A percentile compares a stretch with the other conserved stretches of the same genome.
phyloP scores from a whole-genome alignment of 2,888 invertebrate genomes.

The Luperina testacea region DNA sequence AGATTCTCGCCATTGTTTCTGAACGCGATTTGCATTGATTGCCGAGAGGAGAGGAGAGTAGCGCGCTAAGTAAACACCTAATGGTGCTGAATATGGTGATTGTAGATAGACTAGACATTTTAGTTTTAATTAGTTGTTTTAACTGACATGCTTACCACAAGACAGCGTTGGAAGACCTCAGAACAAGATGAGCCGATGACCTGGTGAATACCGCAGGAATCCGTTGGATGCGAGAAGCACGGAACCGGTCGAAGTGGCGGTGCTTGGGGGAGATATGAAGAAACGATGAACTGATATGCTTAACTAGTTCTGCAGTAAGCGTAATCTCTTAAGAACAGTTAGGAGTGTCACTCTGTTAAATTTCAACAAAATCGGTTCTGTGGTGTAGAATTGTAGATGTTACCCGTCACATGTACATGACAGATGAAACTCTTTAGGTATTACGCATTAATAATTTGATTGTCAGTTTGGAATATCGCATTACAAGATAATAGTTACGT shows the following conservation, averaged over 20 bases:
- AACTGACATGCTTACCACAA: neutral
- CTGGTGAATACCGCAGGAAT: neutral
- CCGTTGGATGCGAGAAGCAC: no score
- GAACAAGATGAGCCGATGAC: neutral
- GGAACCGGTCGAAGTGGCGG: no score
- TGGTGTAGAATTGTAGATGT: neutral
- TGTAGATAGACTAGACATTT: neutral
- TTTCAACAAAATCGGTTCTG: neutral
- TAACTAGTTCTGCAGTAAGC: neutral
- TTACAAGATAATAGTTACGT: neutral
- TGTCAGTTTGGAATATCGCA: neutral
- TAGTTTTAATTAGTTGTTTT: neutral
- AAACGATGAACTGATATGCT: neutral
- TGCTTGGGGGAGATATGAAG: no score
- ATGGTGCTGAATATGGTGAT: constrained; percentile 14
- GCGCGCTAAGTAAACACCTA: constrained; percentile 51
- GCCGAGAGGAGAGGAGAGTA: constrained; percentile 31
- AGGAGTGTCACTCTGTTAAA: neutral
- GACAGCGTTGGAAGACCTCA: neutral
- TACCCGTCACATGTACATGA: neutral
- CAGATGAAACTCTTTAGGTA: neutral
- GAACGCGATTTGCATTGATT: constrained; percentile 60
- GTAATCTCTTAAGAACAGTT: neutral
- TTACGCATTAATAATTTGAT: neutral
- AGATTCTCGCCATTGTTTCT: constrained; percentile 58